Evolutionary conservation across 2,113 vertebrate genomes (phyloP).

Genomic region (Poeciliopsis prolifica): DNA sequence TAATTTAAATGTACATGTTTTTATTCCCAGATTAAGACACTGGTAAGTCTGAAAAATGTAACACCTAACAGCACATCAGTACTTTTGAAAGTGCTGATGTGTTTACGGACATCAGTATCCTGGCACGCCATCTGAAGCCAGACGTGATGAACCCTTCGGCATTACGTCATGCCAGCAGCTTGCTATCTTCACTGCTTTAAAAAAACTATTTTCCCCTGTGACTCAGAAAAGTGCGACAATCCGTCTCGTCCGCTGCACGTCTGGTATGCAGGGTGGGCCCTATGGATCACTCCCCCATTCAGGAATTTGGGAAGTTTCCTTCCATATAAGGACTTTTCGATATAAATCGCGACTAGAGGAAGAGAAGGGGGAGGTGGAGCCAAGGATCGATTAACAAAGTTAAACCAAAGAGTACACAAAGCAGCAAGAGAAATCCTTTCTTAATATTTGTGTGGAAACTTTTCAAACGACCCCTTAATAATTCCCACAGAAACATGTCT

Average conservation of each 20-base stretch:
- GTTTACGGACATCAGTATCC: background rate
- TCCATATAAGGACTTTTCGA: slow-evolving; percentile 85
- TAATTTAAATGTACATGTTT: background rate
- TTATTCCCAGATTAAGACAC: background rate
- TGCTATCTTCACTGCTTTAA: slow-evolving; percentile 12
- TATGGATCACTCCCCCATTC: slow-evolving; percentile 69
- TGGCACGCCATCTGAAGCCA: background rate
- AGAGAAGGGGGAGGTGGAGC: slow-evolving; percentile 62
- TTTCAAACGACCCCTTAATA: background rate
- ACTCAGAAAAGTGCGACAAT: slow-evolving; percentile 58
- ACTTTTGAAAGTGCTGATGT: background rate
- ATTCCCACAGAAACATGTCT: no score
- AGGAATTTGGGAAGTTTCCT: slow-evolving; percentile 81
- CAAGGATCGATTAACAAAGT: slow-evolving; percentile 45
- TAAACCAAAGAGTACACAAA: slow-evolving; percentile 26
- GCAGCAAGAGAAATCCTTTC: background rate
- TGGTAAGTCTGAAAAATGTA: background rate
- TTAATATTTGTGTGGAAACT: background rate
- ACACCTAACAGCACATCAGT: background rate
- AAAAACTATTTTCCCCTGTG: slow-evolving; percentile 28
- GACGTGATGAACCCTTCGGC: slow-evolving; percentile 25
- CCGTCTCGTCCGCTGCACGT: slow-evolving; percentile 44
- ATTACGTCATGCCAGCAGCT: slow-evolving; percentile 69
- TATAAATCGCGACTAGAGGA: slow-evolving; percentile 70
- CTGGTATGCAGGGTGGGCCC: slow-evolving; percentile 71